A percentile compares a stretch with the other conserved stretches of the same genome.
phyloP scores from a whole-genome alignment of 1,140 invertebrate genomes.

The Papilio glaucus region DNA sequence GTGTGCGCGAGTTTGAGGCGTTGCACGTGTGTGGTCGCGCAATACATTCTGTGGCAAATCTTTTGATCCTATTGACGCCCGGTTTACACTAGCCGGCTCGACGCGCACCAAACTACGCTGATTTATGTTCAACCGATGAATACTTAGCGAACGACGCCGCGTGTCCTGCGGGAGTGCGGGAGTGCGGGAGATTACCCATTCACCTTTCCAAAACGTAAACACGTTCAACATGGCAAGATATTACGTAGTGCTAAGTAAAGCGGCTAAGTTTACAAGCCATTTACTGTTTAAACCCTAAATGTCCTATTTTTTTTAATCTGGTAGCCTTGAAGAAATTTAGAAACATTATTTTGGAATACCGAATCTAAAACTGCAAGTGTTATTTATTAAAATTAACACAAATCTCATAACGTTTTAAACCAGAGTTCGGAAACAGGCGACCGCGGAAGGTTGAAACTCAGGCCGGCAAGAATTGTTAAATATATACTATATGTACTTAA shows the following conservation, averaged over 20 bases:
- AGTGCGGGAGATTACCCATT: conserved; percentile 26
- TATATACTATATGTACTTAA: too few relatives aligned
- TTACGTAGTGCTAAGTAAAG: neutral
- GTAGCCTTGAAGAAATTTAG: too few relatives aligned
- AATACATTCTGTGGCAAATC: conserved; percentile 59
- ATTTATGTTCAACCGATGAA: conserved; percentile 51
- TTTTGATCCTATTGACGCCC: conserved; percentile 59
- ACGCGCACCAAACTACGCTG: conserved; percentile 50
- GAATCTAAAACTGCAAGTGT: too few relatives aligned
- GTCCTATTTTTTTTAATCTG: too few relatives aligned
- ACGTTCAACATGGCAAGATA: neutral
- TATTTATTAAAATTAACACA: too few relatives aligned
- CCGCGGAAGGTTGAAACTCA: too few relatives aligned
- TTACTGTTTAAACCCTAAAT: too few relatives aligned
- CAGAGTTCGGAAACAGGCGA: too few relatives aligned
- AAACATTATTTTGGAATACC: too few relatives aligned
- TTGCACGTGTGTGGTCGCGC: conserved; percentile 58
- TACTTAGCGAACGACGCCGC: conserved; percentile 39
- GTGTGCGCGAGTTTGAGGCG: conserved; percentile 43
- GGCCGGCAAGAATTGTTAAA: too few relatives aligned
- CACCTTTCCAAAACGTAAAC: conserved; percentile 22
- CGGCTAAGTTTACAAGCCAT: too few relatives aligned
- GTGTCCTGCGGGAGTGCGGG: conserved; percentile 32
- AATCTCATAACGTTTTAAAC: too few relatives aligned
- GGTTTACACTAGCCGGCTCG: conserved; percentile 50